Base-by-base conservation (phyloP, 2,797 vertebrate species). In the Kryptopterus vitreolus region DNA sequence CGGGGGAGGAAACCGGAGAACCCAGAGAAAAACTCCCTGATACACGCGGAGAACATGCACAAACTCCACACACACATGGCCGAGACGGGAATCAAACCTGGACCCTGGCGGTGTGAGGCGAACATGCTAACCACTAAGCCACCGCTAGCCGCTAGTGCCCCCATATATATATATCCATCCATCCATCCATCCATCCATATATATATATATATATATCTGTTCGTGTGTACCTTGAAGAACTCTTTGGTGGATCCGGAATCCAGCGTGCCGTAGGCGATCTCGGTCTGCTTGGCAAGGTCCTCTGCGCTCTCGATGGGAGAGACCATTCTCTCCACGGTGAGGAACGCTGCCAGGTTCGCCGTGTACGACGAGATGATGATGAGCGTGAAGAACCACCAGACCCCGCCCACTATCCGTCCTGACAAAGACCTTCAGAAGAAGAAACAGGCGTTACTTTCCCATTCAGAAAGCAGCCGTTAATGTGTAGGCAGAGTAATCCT, bases 301-400 rank as follows among this genome's bases (percentile, higher is more conserved):
- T 99, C 97, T 2, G 94, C 93, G 20, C 94, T 94, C 89, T 94
- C 94, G 80, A 94, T 94, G 76, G 94, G 94, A 0, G 98, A 99
- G 85, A 99, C 98, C 98, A 99, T 99, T 88, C 98, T 89, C 91
- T 99, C 98, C 88, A 99, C 98, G 3, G 98, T 99, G 88, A 99
- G 95, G 93, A 99, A 99, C 82, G 98, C 98, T 83, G 98, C 98
- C 88, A 99, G 93, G 90, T 99, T 99, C 89, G 98, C 98, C 38
- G 98, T 99, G 85, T 99, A 99, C 73, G 98, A 99, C 35, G 98
- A 99, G 91, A 99, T 99, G 90, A 99, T 99, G 94, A 99, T 99
- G 81, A 99, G 96, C 0, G 98, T 99, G 92, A 99, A 99, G 95
- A 99, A 99, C 98, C 97, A 99, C 71, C 71, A 73, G 57, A 73